Conservation (phyloP, 2,888 invertebrate species). For the Tiphia femorata region DNA sequence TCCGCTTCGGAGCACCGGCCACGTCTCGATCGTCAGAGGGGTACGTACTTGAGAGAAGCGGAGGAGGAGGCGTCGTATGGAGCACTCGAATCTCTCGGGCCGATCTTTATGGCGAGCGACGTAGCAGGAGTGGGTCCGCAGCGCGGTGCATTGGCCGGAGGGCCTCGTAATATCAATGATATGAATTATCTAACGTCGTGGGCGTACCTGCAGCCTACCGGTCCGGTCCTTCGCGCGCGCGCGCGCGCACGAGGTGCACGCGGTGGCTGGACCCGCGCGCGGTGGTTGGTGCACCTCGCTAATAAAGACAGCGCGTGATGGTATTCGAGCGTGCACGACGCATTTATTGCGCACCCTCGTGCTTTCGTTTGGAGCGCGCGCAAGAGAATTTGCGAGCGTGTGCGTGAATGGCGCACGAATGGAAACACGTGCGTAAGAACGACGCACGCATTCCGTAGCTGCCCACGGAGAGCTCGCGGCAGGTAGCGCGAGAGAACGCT, state of each 20-base stretch:
- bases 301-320: slow-evolving; percentile 18
- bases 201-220: slow-evolving; percentile 43
- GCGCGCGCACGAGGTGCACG: too few relatives aligned
- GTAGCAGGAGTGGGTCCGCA: slow-evolving; percentile 26
- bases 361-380: slow-evolving; percentile 15
- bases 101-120: slow-evolving; percentile 42
- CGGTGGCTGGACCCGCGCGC: too few relatives aligned
- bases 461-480: slow-evolving; percentile 37
- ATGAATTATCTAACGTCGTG: slow-evolving; percentile 53
- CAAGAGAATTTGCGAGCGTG: too few relatives aligned
- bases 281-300: not conserved
- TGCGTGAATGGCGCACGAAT: not conserved
- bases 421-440: not conserved
- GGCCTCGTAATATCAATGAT: slow-evolving; percentile 42
- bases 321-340: slow-evolving; percentile 4
- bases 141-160: slow-evolving; percentile 37
- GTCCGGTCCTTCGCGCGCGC: too few relatives aligned
- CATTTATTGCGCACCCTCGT: slow-evolving; percentile 7
- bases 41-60: too few relatives aligned
- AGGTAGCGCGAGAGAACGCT: slow-evolving; percentile 34
- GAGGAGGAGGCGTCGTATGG: too few relatives aligned
- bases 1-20: too few relatives aligned
- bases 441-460: slow-evolving; percentile 34
- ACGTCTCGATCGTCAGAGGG: too few relatives aligned
- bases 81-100: slow-evolving; percentile 27